Base-by-base conservation (phyloP, 2,888 invertebrate species). In the Suillia variegata region DNA sequence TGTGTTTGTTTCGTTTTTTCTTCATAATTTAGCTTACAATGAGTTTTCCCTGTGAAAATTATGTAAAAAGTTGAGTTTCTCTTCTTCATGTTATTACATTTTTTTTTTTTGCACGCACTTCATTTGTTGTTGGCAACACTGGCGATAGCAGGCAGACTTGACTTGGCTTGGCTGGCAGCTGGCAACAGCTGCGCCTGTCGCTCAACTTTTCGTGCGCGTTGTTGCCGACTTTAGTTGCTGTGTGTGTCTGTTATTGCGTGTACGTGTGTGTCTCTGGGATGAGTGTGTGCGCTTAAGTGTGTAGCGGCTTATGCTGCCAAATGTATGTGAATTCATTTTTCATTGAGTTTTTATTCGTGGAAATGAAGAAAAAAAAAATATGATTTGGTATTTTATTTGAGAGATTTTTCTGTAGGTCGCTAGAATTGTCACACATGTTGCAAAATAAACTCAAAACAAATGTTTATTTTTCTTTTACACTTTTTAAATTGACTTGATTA, bases 341-440 rank as follows among this genome's bases (percentile, higher is more conserved):
- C 67, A 72, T 70, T 63, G 68, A 65, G 69, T 69, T 65, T 69
- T 72, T 62, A 61, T 64, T 64, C 62, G 47, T 65, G 51, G 56
- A 60, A 62, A 45, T 56, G 56, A 12, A 53, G 22, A 38, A 12
- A 10, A 1, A 20, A 15, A 38, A 22, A 13, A 15, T 48, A 12
- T 20, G 33, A 33, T 31, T 31, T 31, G 31, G 31, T 12, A 12
- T 12, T 12, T 12, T 31, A 8, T 31, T 31, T 10, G 2, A n/a
- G 33, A n/a, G 20, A 18, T 48, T 48, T 48, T 6, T 15, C 20
- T 2, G 17, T 8, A n/a, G 13, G 15, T 15, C 24, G 22, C 33
- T n/a, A 33, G 5, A 17, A 21, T 33, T 31, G 13, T 34, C 33
- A 18, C 52, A 31, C 15, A 31, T 52, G 52, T 31, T 21, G 42